Evolutionary conservation across 2,113 vertebrate genomes (phyloP).

Genomic region (Epinephelus fuscoguttatus): DNA sequence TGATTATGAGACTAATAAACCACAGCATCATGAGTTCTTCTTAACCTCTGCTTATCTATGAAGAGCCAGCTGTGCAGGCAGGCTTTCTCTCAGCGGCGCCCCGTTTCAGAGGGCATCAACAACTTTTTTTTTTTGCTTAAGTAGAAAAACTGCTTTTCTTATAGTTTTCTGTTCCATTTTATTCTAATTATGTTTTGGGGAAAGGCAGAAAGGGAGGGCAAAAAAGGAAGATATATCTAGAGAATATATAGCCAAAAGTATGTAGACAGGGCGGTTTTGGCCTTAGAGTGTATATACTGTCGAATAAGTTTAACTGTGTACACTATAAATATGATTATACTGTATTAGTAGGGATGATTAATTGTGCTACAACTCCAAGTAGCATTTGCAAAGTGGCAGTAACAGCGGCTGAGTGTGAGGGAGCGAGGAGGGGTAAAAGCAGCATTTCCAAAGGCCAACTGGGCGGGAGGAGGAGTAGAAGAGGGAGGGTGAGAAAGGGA

Average conservation of each 20-base stretch:
- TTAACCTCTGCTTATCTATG: constrained; percentile 53
- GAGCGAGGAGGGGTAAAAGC: background rate
- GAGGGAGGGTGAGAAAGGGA: background rate
- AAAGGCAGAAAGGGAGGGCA: background rate
- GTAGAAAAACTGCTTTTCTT: background rate
- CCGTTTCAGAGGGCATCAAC: constrained; percentile 1
- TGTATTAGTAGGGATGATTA: constrained; percentile 10
- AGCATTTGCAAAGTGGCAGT: constrained; percentile 23
- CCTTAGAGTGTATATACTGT: background rate
- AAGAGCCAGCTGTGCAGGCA: constrained; percentile 36
- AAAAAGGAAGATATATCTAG: background rate
- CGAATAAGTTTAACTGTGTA: background rate
- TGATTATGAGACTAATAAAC: constrained; percentile 24
- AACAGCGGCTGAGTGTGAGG: constrained; percentile 1
- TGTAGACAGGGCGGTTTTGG: background rate
- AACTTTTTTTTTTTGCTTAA: background rate
- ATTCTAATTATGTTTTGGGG: background rate
- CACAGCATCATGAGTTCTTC: constrained; percentile 5
- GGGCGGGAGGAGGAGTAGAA: background rate
- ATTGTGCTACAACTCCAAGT: background rate
- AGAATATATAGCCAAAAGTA: background rate
- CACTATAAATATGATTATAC: background rate
- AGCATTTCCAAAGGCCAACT: constrained; percentile 35
- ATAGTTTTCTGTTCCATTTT: background rate
- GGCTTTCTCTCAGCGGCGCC: background rate